These are phyloP conservation scores for Triplophysa siluroides DNA, from an alignment of 2,113 vertebrate species.

Conservation along the genomic window DNA sequence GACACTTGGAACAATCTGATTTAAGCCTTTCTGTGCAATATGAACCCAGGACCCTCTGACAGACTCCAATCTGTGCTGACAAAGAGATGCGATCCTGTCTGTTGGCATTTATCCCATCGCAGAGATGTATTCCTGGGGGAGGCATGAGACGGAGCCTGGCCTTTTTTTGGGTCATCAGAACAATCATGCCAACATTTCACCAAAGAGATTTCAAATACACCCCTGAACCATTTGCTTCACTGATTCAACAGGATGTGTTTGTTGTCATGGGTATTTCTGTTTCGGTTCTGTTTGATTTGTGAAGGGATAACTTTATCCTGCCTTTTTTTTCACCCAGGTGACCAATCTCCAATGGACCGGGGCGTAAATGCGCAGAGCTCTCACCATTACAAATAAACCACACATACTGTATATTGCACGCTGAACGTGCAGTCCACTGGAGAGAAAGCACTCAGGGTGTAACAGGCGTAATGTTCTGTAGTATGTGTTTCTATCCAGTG, in stretches of 20 bases:
- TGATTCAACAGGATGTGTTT: background rate
- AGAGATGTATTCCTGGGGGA: conserved; percentile 33
- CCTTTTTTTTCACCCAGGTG: conserved; percentile 35
- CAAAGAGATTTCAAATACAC: conserved; percentile 6
- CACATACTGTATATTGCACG: conserved; percentile 13
- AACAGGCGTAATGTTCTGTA: conserved; percentile 2
- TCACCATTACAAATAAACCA: conserved; percentile 34
- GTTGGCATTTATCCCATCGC: conserved; percentile 30
- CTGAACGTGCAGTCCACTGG: background rate
- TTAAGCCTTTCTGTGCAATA: conserved; percentile 9
- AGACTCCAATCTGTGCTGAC: conserved; percentile 9
- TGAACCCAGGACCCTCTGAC: background rate
- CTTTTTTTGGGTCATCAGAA: conserved; percentile 38
- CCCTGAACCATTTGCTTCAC: conserved; percentile 13
- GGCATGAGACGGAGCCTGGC: background rate
- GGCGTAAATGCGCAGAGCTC: conserved; percentile 20
- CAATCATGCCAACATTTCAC: conserved; percentile 15
- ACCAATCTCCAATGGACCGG: conserved; percentile 36
- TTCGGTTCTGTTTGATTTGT: background rate
- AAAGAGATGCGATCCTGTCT: conserved; percentile 16
- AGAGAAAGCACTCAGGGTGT: background rate
- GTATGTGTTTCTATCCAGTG: background rate
- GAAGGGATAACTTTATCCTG: background rate
- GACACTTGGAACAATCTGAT: background rate
- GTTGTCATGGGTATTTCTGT: background rate